Evolutionary conservation across 2,797 vertebrate genomes (phyloP).

Genomic region (Anguilla megastoma): DNA sequence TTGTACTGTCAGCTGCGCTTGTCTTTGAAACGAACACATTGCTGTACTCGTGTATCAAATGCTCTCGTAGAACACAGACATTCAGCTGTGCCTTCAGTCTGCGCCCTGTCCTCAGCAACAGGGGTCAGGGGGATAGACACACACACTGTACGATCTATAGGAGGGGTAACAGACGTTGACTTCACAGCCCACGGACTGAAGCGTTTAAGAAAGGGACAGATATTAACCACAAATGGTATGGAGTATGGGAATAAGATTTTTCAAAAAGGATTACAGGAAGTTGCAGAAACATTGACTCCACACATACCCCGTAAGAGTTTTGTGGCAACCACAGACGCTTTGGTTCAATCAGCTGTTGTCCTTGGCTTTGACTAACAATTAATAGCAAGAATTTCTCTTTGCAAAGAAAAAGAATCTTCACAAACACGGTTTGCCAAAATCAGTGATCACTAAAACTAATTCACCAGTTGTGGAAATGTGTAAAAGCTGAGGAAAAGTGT

Average conservation of each 20-base stretch:
- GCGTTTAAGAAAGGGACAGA: neutral
- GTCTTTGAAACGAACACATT: neutral
- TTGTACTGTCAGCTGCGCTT: neutral
- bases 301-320: neutral
- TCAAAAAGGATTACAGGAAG: neutral
- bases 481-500: too few species aligned
- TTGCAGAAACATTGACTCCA: neutral
- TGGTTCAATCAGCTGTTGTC: too few species aligned
- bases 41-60: too few species aligned
- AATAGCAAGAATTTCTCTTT: too few species aligned
- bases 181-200: neutral
- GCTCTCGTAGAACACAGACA: neutral
- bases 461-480: too few species aligned
- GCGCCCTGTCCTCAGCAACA: neutral
- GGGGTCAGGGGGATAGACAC: neutral
- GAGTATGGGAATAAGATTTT: neutral
- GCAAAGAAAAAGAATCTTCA: too few species aligned
- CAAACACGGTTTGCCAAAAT: too few species aligned
- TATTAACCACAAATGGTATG: neutral
- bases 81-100: neutral
- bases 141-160: neutral
- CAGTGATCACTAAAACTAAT: too few species aligned
- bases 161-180: neutral
- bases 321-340: neutral
- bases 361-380: too few species aligned